phyloP scores from a whole-genome alignment of 2,888 invertebrate species.

The Laspeyria flexula region DNA sequence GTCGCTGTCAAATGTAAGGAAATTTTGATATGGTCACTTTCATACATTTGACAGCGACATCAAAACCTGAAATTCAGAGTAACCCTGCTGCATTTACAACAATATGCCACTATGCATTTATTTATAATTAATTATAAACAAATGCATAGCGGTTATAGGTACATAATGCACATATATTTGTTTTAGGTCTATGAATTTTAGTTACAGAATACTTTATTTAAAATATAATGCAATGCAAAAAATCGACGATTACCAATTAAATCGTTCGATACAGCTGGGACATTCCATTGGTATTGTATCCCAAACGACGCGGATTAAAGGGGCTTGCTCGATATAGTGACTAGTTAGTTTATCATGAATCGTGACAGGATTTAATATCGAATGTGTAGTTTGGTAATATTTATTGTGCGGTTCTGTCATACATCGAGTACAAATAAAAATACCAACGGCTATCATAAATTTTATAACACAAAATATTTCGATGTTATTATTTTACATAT shows the following conservation, averaged over 20 bases:
- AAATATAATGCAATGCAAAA: slow-evolving; percentile 19
- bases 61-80: no score
- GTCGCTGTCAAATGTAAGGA: no score
- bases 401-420: slow-evolving; percentile 21
- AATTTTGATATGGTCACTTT: no score
- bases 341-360: slow-evolving; percentile 46
- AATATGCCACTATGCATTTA: no score
- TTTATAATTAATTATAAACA: no score
- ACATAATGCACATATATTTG: neutral
- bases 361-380: slow-evolving; percentile 43
- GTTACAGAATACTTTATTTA: neutral
- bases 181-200: neutral
- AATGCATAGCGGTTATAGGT: no score
- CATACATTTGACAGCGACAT: no score
- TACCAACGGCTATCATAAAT: no score
- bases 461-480: no score
- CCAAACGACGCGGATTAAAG: slow-evolving; percentile 41
- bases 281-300: slow-evolving; percentile 40
- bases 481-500: no score
- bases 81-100: no score
- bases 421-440: neutral
- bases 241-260: slow-evolving; percentile 35
- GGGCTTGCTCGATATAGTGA: slow-evolving; percentile 35
- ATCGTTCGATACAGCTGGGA: slow-evolving; percentile 39
- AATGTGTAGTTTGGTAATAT: slow-evolving; percentile 33